phyloP scores from a whole-genome alignment of 2,888 invertebrate species.

The Rapana venosa region DNA sequence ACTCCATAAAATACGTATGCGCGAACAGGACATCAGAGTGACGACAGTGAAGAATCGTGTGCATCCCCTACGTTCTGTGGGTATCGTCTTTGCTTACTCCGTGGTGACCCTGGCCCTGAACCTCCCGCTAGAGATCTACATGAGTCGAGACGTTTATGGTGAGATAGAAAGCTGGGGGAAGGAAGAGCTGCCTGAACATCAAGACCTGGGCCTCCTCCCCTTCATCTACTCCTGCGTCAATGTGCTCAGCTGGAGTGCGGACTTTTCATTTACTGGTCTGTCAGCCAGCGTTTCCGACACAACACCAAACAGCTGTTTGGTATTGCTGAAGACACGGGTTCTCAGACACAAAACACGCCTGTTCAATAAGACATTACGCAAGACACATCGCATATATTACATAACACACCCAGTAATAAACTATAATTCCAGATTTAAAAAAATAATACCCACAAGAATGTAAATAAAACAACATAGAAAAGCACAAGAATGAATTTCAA shows the following conservation, averaged over 20 bases:
- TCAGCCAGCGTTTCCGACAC: not conserved
- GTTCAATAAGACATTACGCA: not conserved
- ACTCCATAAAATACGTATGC: not conserved
- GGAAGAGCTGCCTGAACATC: not conserved
- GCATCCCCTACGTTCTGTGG: not conserved
- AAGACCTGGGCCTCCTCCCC: not conserved
- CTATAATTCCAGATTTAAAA: too few relatives aligned
- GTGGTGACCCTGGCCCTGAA: slow-evolving; percentile 2
- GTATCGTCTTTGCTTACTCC: not conserved
- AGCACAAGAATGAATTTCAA: too few relatives aligned
- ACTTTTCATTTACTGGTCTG: slow-evolving; percentile 17
- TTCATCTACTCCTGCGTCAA: not conserved
- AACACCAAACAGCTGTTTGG: not conserved
- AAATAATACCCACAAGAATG: too few relatives aligned
- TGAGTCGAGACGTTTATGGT: not conserved
- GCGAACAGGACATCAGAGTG: not conserved
- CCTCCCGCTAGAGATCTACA: slow-evolving; percentile 4
- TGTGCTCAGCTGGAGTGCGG: slow-evolving; percentile 21
- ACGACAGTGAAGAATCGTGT: not conserved
- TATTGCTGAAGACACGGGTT: not conserved
- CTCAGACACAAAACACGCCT: not conserved
- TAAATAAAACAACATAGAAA: too few relatives aligned
- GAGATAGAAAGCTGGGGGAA: not conserved
- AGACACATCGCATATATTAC: not conserved
- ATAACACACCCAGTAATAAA: too few relatives aligned